Conservation (phyloP, 2,888 invertebrate genomes). For the Eledona agricola region DNA sequence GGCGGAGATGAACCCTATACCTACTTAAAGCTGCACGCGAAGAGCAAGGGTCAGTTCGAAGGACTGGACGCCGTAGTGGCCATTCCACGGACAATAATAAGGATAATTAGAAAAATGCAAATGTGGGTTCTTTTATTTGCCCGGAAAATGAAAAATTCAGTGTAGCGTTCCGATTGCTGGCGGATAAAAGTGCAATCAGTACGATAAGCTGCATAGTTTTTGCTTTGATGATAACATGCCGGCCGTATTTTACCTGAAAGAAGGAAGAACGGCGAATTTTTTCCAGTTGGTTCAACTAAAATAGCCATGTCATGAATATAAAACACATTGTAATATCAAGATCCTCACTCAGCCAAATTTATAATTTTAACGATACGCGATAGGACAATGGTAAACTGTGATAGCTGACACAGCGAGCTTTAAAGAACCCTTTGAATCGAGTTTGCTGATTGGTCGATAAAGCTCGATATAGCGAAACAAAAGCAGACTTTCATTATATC, state of each 20-base stretch:
- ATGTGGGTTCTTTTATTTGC: too few species aligned
- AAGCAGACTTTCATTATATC: constrained; percentile 53
- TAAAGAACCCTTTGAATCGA: constrained; percentile 54
- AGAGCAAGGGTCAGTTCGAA: constrained; percentile 36
- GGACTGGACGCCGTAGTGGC: too few species aligned
- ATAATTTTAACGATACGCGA: constrained; percentile 53
- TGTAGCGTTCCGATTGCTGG: constrained; percentile 39
- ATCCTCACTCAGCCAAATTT: constrained; percentile 50
- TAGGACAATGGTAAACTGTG: constrained; percentile 53
- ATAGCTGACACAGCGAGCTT: constrained; percentile 54
- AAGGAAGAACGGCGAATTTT: constrained; percentile 24
- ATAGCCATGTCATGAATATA: constrained; percentile 34
- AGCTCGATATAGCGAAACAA: constrained; percentile 52
- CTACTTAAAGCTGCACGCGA: constrained; percentile 29
- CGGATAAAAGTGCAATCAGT: constrained; percentile 44
- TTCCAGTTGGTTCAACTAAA: constrained; percentile 13
- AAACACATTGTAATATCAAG: constrained; percentile 38
- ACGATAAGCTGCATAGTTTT: constrained; percentile 39
- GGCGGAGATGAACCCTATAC: constrained; percentile 36
- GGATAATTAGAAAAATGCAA: too few species aligned
- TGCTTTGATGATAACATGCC: constrained; percentile 5
- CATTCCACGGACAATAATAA: too few species aligned
- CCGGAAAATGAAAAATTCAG: constrained; percentile 43
- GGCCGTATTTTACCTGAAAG: constrained; percentile 10
- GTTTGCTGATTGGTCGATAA: constrained; percentile 56